Base-by-base conservation (phyloP, 2,113 vertebrate species). In the Neolamprologus cancellatus region DNA sequence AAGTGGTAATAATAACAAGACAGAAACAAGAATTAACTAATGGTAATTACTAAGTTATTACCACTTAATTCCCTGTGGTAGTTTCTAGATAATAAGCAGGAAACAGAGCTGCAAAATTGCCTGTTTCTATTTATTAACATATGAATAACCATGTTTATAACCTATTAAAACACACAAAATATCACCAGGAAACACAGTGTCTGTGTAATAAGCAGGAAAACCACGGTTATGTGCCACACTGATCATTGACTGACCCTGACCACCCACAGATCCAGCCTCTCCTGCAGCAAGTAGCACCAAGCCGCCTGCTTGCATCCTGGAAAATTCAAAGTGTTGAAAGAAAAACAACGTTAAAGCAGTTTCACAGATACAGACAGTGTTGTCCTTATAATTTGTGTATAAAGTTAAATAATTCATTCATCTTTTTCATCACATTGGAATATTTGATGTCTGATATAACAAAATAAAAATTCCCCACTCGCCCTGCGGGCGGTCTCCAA, bases 131-230 rank as follows among this genome's bases (percentile, higher is more conserved):
- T 7, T 34, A 11, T 34, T 61, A 34, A 34, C 9, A n/a, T 61
- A 12, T 34, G 57, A 34, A 4, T 34, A 61, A 61, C 17, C 57
- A 61, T 61, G 9, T 61, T 34, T 12, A 34, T 4, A 61, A 34
- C 30, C 2, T 0, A 0, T 61, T 12, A 61, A 4, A 34, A 34
- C 57, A n/a, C 17, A n/a, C 17, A 4, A 12, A 34, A 61, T 34
- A 61, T 34, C 4, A 18, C 30, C 17, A 11, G 57, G 5, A 61
- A 61, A n/a, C 57, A 61, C 13, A 11, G 30, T 34, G 57, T 61
- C 30, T 34, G 57, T 34, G 30, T n/a, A n/a, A 34, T n/a, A 64
- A 34, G 30, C 30, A n/a, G 59, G 30, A 64, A 34, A 0, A 11
- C 28, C 28, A 11, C 0, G 15, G 28, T 61, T 1, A 7, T 34